Conservation (phyloP, 2,888 invertebrate genomes). For the Epinotia ramella region DNA sequence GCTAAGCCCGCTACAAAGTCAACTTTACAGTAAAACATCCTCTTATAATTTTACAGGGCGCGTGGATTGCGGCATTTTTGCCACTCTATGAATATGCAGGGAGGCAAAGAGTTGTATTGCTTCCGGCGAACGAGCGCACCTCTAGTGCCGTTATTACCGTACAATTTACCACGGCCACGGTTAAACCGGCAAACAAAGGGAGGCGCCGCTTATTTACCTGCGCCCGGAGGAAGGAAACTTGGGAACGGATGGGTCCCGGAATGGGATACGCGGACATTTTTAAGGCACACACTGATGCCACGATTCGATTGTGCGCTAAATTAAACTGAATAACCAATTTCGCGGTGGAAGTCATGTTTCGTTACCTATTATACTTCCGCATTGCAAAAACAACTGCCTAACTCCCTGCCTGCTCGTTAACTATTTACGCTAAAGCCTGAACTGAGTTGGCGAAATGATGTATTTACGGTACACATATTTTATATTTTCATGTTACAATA, state of each 20-base stretch:
- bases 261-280: conserved; percentile 56
- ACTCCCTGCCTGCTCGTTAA: background rate
- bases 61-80: conserved; percentile 59
- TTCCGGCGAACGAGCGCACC: conserved; percentile 57
- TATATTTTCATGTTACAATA: too few relatives aligned
- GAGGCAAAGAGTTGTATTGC: conserved; percentile 63
- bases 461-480: too few relatives aligned
- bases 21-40: conserved; percentile 39
- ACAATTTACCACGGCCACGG: conserved; percentile 72
- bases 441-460: background rate
- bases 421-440: background rate
- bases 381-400: too few relatives aligned
- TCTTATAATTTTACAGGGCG: conserved; percentile 46
- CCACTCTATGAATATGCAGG: conserved; percentile 65
- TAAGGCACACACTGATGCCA: conserved; percentile 62
- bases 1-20: conserved; percentile 2
- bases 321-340: conserved; percentile 51
- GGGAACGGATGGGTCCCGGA: conserved; percentile 57
- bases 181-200: conserved; percentile 70
- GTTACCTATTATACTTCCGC: too few relatives aligned
- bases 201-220: conserved; percentile 62
- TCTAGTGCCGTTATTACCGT: conserved; percentile 63
- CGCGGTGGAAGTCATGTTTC: conserved; percentile 39
- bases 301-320: conserved; percentile 54
- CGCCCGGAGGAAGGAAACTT: conserved; percentile 61